A percentile compares a stretch with the other conserved stretches of the same genome.
phyloP scores from a whole-genome alignment of 2,888 invertebrate species.

The Aphodius granarius region DNA sequence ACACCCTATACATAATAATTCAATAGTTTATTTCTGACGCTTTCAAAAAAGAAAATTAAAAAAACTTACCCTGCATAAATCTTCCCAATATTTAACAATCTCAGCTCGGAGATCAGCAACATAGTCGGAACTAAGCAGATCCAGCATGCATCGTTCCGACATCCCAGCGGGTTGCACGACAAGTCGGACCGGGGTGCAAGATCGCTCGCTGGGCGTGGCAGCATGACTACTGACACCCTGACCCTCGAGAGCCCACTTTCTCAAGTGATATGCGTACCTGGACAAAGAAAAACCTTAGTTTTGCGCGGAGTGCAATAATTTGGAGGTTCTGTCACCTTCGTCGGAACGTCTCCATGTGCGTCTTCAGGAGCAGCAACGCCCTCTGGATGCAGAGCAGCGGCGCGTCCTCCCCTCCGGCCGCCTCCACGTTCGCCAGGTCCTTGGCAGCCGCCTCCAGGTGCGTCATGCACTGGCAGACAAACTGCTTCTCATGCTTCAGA shows the following conservation, averaged over 20 bases:
- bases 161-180: slow-evolving; percentile 88
- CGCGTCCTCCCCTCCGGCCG: slow-evolving; percentile 66
- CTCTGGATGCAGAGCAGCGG: slow-evolving; percentile 88
- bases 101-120: slow-evolving; percentile 92
- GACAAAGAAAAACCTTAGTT: slow-evolving; percentile 17
- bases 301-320: background rate
- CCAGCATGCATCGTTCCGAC: slow-evolving; percentile 79
- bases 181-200: slow-evolving; percentile 69
- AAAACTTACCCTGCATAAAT: slow-evolving; percentile 50
- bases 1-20: too few species aligned
- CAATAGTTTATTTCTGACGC: too few species aligned
- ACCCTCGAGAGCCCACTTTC: slow-evolving; percentile 87
- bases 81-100: slow-evolving; percentile 95
- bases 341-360: slow-evolving; percentile 91
- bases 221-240: slow-evolving; percentile 79
- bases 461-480: slow-evolving; percentile 91
- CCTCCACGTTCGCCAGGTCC: slow-evolving; percentile 59
- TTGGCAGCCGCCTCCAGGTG: slow-evolving; percentile 83
- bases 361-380: slow-evolving; percentile 83
- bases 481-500: slow-evolving; percentile 88
- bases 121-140: slow-evolving; percentile 82
- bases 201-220: slow-evolving; percentile 61
- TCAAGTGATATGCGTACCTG: slow-evolving; percentile 84
- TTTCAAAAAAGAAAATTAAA: slow-evolving; percentile 31
- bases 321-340: slow-evolving; percentile 59